Conservation (phyloP, 2,797 vertebrate species). For the Babyrousa celebensis region DNA sequence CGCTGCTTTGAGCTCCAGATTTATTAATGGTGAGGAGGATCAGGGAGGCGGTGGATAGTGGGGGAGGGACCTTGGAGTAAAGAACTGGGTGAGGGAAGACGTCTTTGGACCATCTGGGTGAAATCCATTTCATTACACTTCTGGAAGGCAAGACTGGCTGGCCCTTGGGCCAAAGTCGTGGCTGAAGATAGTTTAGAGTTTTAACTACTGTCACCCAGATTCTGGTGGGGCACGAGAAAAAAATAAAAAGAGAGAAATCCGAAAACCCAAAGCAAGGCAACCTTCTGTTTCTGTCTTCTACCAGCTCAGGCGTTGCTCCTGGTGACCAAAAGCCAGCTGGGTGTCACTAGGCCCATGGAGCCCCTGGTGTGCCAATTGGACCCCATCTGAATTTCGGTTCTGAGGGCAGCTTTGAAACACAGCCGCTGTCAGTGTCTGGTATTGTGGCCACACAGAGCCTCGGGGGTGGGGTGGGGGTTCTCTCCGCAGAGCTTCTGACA, state of each 20-base stretch:
- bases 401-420: slow-evolving; percentile 72
- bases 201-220: background rate
- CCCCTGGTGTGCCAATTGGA: slow-evolving; percentile 66
- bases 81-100: background rate
- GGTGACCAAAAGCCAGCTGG: slow-evolving; percentile 81
- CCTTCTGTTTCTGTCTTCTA: background rate
- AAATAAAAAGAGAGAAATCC: background rate
- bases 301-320: slow-evolving; percentile 65
- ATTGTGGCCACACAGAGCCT: background rate
- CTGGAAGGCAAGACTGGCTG: background rate
- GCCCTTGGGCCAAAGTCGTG: background rate
- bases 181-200: background rate
- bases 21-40: background rate
- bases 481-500: background rate
- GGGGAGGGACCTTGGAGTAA: background rate
- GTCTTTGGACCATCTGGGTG: background rate
- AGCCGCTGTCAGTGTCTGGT: rapidly evolving
- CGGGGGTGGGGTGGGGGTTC: background rate
- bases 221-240: background rate
- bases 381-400: slow-evolving; percentile 65
- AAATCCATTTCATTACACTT: background rate
- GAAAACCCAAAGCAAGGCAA: background rate
- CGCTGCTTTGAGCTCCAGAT: background rate
- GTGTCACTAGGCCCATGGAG: slow-evolving; percentile 62
- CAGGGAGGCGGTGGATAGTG: background rate